These are phyloP conservation scores for Charaxes varanes DNA, from an alignment of 1,140 invertebrate genomes.

Conservation along the genomic window DNA sequence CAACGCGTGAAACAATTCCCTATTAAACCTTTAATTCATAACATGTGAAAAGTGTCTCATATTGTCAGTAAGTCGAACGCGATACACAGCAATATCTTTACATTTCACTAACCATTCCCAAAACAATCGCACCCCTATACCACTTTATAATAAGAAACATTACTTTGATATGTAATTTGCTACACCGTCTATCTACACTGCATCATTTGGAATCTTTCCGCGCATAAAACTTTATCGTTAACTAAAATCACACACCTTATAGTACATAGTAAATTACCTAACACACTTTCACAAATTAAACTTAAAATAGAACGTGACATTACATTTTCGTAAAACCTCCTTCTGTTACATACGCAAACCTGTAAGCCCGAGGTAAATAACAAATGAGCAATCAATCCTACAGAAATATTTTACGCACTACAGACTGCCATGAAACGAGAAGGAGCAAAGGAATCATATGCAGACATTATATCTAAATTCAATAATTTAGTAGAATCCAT, in stretches of 20 bases:
- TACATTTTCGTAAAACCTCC: constrained; percentile 16
- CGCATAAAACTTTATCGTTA: constrained; percentile 52
- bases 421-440: constrained; percentile 39
- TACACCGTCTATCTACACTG: constrained; percentile 46
- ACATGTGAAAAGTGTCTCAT: constrained; percentile 49
- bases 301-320: constrained; percentile 13
- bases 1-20: constrained; percentile 50
- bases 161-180: constrained; percentile 70
- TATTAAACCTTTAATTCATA: constrained; percentile 69
- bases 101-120: constrained; percentile 60
- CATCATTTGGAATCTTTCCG: constrained; percentile 70
- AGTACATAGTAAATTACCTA: constrained; percentile 46
- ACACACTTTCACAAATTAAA: constrained; percentile 42
- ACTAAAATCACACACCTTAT: constrained; percentile 68
- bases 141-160: constrained; percentile 57
- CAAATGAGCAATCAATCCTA: constrained; percentile 19
- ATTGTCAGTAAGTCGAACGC: constrained; percentile 56
- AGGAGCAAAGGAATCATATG: constrained; percentile 45
- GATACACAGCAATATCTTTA: constrained; percentile 27
- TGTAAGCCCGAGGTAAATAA: constrained; percentile 9
- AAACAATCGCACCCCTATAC: constrained; percentile 23
- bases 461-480: constrained; percentile 47
- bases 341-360: constrained; percentile 10
- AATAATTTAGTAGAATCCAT: constrained; percentile 58
- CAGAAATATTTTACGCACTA: constrained; percentile 28